Percentiles rank a stretch among this genome's conserved stretches.
These are phyloP conservation scores for Meteorus sp. DNA, from an alignment of 1,140 invertebrate species.

Conservation along the genomic window DNA sequence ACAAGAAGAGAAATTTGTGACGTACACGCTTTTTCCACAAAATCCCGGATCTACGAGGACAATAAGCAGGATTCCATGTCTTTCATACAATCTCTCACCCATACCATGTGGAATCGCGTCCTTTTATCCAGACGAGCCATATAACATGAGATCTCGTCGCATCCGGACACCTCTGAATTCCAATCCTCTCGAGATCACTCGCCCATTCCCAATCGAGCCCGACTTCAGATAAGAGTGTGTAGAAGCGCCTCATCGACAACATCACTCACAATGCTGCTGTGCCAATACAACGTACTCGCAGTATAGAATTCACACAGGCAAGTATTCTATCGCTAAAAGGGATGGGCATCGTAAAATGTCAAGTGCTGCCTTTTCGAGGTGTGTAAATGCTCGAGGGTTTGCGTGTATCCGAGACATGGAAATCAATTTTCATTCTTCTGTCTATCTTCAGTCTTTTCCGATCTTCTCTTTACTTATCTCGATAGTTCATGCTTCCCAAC, in stretches of 20 bases:
- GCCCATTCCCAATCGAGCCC: constrained; percentile 19
- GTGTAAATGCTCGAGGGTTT: constrained; percentile 2
- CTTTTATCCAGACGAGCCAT: constrained; percentile 17
- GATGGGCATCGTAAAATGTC: constrained; percentile 13
- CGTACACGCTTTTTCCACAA: constrained; percentile 8
- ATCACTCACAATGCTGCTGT: constrained; percentile 24
- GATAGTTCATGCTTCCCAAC: too few species aligned
- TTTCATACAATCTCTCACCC: constrained; percentile 6
- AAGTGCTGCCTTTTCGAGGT: background rate
- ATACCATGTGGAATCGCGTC: constrained; percentile 17
- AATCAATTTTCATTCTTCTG: constrained; percentile 26
- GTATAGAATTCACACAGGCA: too few species aligned
- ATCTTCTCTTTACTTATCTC: background rate
- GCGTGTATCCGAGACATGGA: constrained; percentile 26
- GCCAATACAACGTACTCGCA: background rate
- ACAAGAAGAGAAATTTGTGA: background rate
- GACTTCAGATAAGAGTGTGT: constrained; percentile 21
- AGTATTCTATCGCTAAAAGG: constrained; percentile 16
- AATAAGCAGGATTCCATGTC: constrained; percentile 22
- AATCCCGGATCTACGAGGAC: constrained; percentile 18
- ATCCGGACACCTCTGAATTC: constrained; percentile 19
- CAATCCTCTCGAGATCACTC: constrained; percentile 20
- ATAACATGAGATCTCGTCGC: constrained; percentile 21
- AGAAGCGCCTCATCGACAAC: constrained; percentile 8
- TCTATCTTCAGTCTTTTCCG: background rate